Evolutionary conservation across 1,140 invertebrate species (phyloP), one percentile per base, ranked within the genome.

Genomic region (Meloidogyne floridensis): DNA sequence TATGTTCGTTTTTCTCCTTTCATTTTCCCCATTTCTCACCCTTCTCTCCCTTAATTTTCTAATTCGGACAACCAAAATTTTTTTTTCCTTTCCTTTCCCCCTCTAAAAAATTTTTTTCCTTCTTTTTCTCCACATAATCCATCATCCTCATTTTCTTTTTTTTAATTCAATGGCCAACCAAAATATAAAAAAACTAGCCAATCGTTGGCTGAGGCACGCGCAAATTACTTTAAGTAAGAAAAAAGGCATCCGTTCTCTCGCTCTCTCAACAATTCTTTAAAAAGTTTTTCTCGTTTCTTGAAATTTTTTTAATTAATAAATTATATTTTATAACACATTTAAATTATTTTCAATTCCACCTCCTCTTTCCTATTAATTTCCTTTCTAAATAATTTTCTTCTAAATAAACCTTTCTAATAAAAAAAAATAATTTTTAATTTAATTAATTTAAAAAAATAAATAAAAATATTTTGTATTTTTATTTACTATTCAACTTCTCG

Each of bases 171-270:
- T 65, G 59, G 59, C 59, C 59, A 65, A 65, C n/a, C 15, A 65
- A 65, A 32, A 32, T 32, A 32, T 32, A 32, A 32, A 32, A 65
- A 65, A 65, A 65, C n/a, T 65, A 65, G 7, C 59, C 59, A 65
- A 65, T 65, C 15, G 59, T 4, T 65, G 59, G 59, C 15, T n/a
- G 59, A 65, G 59, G 59, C 59, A 65, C 59, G 59, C 59, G 59
- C 59, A 65, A 65, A 65, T 65, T 65, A n/a, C n/a, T 65, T n/a
- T n/a, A n/a, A 65, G 47, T 47, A 47, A 47, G 47, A 47, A 47
- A 65, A n/a, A 65, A 65, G 59, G 59, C n/a, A 65, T 65, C n/a
- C 59, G 59, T 65, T 65, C n/a, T 65, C n/a, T 65, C 59, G n/a
- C 20, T 32, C 32, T 32, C 32, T 32, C 32, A 32, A 32, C 32